phyloP scores from a whole-genome alignment of 2,888 invertebrate genomes.

The Troides oblongomaculatus region DNA sequence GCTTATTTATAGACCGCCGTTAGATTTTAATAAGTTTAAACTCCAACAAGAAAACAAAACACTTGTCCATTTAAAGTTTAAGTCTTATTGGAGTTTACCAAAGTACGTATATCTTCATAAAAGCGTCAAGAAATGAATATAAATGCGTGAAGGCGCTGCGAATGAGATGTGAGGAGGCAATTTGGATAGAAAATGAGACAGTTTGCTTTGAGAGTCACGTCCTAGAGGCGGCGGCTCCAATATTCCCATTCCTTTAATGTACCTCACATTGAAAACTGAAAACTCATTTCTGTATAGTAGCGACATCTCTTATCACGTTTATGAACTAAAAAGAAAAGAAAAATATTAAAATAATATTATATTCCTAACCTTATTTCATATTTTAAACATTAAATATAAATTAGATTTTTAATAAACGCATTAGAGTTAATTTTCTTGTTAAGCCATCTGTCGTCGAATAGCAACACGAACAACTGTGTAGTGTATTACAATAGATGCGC shows the following conservation, averaged over 20 bases:
- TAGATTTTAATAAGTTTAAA: constrained; percentile 30
- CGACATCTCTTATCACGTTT: constrained; percentile 51
- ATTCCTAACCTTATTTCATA: too few species aligned
- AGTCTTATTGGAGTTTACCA: constrained; percentile 53
- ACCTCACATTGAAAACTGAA: constrained; percentile 22
- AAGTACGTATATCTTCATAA: constrained; percentile 65
- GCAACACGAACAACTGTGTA: constrained; percentile 39
- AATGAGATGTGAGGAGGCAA: constrained; percentile 72
- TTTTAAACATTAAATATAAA: not conserved
- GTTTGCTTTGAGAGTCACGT: constrained; percentile 72
- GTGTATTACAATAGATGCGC: constrained; percentile 35
- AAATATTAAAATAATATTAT: too few species aligned
- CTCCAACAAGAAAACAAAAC: constrained; percentile 44
- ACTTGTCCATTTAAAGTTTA: constrained; percentile 36
- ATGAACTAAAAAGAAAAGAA: not conserved
- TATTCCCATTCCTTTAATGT: constrained; percentile 28
- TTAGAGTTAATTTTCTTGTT: not conserved
- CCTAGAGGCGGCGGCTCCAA: constrained; percentile 43
- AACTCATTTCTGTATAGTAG: constrained; percentile 37
- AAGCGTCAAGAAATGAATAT: constrained; percentile 65
- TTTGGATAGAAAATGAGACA: constrained; percentile 70
- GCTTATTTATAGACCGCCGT: too few species aligned
- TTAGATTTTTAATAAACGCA: not conserved
- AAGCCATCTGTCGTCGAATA: constrained; percentile 36
- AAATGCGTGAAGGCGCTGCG: constrained; percentile 60